Evolutionary conservation across 37 sponge, comb jelly and placozoan species (phyloP), one percentile per base, ranked within the genome.

Genomic region (Aplysina aerophoba): DNA sequence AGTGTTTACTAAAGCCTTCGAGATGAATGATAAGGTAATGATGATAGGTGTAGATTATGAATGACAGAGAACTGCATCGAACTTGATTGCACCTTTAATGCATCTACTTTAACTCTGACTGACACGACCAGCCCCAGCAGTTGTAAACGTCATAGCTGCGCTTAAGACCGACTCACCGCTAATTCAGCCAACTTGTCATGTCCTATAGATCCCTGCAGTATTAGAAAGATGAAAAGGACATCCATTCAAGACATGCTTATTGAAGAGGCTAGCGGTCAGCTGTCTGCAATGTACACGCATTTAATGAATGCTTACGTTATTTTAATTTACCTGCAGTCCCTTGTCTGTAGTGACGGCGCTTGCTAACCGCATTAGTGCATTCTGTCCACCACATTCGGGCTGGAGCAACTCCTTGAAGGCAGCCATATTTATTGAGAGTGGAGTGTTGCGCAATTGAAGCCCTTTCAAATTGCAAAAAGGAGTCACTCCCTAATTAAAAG

Each of bases 131-230:
- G n/a, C n/a, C n/a, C n/a, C n/a, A n/a, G n/a, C n/a, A n/a, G n/a
- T n/a, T n/a, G n/a, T n/a, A n/a, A n/a, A n/a, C n/a, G n/a, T n/a
- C 71, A 69, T n/a, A 59, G 11, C 33, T 16, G 3, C 15, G 50
- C 34, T 12, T 19, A 0, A 73, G 24, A 63, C 55, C 39, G 58
- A 80, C 88, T 84, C 55, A 91, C 91, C 28, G 83, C 60, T 44
- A 93, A 22, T 14, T 89, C 93, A 34, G 71, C 31, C 55, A 93
- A 85, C 68, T 84, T 84, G 81, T 93, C 88, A 33, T 66, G 68
- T 20, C 82, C 71, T 55, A 93, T 6, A 25, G 85, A 72, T 0
- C 66, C 88, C 93, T 90, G 59, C n/a, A 81, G 22, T 0, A 4
- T 25, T 11, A 87, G 35, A n/a, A 61, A 38, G 44, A 36, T 11